Conservation (phyloP, 2,888 invertebrate genomes). For the Callinectes sapidus region DNA sequence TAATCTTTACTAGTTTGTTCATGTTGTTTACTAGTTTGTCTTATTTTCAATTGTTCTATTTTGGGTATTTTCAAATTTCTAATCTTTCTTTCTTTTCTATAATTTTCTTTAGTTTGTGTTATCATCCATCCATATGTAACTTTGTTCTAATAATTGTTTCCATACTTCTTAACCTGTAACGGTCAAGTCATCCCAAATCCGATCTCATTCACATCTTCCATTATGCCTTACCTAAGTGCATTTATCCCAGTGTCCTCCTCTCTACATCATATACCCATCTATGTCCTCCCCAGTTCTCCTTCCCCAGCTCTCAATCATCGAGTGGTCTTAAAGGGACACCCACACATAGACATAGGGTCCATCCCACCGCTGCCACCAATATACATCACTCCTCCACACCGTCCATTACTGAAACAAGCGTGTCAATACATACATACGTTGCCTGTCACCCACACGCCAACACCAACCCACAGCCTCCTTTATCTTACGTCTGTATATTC, state of each 20-base stretch:
- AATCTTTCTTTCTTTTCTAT: too few relatives aligned
- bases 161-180: too few relatives aligned
- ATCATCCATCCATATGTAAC: too few relatives aligned
- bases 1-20: too few relatives aligned
- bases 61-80: too few relatives aligned
- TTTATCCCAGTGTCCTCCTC: not conserved
- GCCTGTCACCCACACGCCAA: not conserved
- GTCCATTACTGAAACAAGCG: not conserved
- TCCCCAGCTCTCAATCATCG: not conserved
- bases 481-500: not conserved
- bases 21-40: too few relatives aligned
- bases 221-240: not conserved
- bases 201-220: not conserved
- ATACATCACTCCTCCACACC: not conserved
- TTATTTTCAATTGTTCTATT: too few relatives aligned
- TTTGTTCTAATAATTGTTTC: too few relatives aligned
- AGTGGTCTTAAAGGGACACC: not conserved
- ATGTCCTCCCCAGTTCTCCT: not conserved
- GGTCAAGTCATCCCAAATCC: not conserved
- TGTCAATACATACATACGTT: not conserved
- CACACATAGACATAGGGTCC: not conserved
- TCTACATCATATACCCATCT: not conserved
- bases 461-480: not conserved
- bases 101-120: too few relatives aligned
- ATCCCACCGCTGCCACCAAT: constrained; percentile 13